These are phyloP conservation scores for Lochmaea crataegi DNA, from an alignment of 2,888 invertebrate genomes.

Conservation along the genomic window DNA sequence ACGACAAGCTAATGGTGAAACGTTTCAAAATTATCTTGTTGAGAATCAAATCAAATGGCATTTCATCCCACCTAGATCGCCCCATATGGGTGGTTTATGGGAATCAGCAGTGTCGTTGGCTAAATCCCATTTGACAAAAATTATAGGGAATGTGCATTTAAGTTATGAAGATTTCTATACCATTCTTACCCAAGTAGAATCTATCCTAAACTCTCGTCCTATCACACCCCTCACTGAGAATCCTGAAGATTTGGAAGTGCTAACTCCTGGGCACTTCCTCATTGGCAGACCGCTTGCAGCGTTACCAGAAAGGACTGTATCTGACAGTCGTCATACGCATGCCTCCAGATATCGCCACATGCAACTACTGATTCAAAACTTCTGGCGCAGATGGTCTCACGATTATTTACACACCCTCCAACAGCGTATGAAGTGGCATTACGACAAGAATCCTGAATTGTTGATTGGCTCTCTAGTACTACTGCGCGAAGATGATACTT, in stretches of 20 bases:
- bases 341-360: not conserved
- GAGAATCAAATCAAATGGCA: not conserved
- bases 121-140: not conserved
- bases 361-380: not conserved
- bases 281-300: not conserved
- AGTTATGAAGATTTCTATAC: conserved; percentile 3
- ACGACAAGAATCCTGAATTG: not conserved
- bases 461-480: not conserved
- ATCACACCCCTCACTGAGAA: conserved; percentile 3
- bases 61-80: not conserved
- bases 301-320: not conserved
- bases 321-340: not conserved
- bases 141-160: not conserved
- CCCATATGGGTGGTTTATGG: not conserved
- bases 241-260: not conserved
- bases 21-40: not conserved
- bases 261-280: not conserved
- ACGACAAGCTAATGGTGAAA: conserved; percentile 5
- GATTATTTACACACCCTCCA: not conserved
- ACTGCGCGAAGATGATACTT: not conserved
- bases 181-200: not conserved
- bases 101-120: not conserved
- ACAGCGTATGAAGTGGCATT: not conserved
- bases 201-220: conserved; percentile 1
- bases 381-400: not conserved